Conservation (phyloP, 2,797 vertebrate species). For the Choloepus didactylus region DNA sequence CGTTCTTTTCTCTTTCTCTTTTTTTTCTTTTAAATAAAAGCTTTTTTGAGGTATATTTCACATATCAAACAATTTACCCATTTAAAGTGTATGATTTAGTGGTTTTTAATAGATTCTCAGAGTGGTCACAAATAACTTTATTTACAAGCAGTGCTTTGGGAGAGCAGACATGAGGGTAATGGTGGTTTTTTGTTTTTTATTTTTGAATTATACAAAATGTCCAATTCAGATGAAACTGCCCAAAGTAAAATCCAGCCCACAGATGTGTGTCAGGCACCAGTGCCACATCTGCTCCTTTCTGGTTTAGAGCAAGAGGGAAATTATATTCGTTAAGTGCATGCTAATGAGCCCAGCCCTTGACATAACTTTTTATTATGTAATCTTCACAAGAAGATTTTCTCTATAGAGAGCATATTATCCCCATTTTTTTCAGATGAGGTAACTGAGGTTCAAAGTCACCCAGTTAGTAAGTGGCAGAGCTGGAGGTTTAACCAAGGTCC, state of each 20-base stretch:
- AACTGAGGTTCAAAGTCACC: background rate
- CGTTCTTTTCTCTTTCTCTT: background rate
- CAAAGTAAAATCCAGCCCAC: background rate
- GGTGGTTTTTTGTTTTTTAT: background rate
- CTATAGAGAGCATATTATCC: background rate
- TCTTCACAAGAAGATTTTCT: background rate
- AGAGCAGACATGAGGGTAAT: background rate
- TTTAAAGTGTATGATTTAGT: background rate
- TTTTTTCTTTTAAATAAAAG: background rate
- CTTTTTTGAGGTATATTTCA: slow-evolving; percentile 44
- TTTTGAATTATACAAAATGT: background rate
- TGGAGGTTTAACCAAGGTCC: background rate
- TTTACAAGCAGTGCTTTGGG: background rate
- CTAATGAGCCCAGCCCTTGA: background rate
- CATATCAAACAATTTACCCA: background rate
- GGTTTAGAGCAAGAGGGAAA: background rate
- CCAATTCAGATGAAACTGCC: background rate
- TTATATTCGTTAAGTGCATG: background rate
- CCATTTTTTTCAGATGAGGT: background rate
- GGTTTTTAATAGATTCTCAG: background rate
- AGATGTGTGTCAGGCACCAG: background rate
- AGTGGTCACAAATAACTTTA: background rate
- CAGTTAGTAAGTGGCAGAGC: background rate
- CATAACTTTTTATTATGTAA: background rate
- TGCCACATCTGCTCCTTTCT: background rate